Evolutionary conservation across 2,113 vertebrate genomes (phyloP), one percentile per base, ranked within the genome.

Genomic region (Nothoprocta perdicaria): DNA sequence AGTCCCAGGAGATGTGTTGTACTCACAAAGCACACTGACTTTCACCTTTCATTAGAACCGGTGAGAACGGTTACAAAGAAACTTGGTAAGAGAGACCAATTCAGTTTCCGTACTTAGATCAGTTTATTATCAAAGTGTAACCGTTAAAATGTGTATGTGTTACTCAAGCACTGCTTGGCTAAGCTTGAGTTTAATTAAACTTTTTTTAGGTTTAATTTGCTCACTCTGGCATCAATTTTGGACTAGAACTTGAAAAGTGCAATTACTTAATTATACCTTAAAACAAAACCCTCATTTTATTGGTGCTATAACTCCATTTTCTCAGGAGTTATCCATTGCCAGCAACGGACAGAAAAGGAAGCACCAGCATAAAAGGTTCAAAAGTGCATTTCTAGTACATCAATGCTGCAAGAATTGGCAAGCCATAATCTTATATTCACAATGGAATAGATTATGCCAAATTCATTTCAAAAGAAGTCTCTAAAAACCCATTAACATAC

Each of bases 311-410:
- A 88, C 65, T 65, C 91, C 69, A 22, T 3, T 41, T 48, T 84
- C 69, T 74, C 33, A 16, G 40, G 90, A 58, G 65, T 89, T 62
- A 91, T 91, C 95, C 96, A 96, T 94, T 95, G 96, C 95, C 96
- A 95, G 96, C 96, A 96, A 96, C 6, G 93, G 96, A 93, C 2
- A 95, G 76, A 66, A 94, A 92, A 89, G 61, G 55, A 93, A 89
- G 63, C 86, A 90, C 84, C 91, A 86, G 86, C 88, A 89, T 88
- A 82, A 89, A 86, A 94, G 86, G 80, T 89, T 68, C 93, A 93
- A 97, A 96, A 97, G 96, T 97, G 96, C 96, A 94, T 97, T 97
- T 96, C 89, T 92, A 96, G 87, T 82, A 92, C 74, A 95, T 95
- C 96, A 95, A 96, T 10, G 65, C 82, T 83, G 88, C 75, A 86